These are phyloP conservation scores for Varecia variegata DNA, from an alignment of 2,797 vertebrate species.

Conservation along the genomic window DNA sequence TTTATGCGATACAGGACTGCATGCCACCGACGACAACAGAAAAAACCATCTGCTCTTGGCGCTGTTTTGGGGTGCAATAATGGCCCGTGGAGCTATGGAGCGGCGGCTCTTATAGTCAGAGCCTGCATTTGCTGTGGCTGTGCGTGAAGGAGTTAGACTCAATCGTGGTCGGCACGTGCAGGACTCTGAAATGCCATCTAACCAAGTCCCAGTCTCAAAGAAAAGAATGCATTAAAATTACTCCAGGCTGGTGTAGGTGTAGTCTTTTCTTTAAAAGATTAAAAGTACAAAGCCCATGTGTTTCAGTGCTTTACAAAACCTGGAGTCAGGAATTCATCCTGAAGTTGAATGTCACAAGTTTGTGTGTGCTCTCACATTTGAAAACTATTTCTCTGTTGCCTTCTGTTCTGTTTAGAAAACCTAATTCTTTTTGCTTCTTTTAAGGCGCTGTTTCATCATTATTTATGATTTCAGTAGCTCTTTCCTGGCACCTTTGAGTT, in stretches of 20 bases:
- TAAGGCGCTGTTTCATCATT: constrained; percentile 30
- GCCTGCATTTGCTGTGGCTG: background rate
- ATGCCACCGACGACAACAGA: background rate
- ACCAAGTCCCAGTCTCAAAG: background rate
- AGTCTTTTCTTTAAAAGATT: constrained; percentile 36
- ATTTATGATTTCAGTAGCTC: constrained; percentile 52
- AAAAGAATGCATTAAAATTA: constrained; percentile 23
- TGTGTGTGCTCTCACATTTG: background rate
- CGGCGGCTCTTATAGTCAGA: background rate
- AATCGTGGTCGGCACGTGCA: background rate
- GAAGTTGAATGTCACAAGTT: background rate
- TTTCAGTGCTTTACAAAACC: constrained; percentile 46
- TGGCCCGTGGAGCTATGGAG: background rate
- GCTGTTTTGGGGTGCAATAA: background rate
- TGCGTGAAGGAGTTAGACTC: background rate
- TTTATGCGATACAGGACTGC: constrained; percentile 47
- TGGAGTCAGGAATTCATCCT: constrained; percentile 49
- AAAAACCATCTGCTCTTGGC: constrained; percentile 29
- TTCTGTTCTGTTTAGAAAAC: constrained; percentile 61
- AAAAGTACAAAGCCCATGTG: background rate
- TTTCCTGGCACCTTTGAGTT: constrained; percentile 41
- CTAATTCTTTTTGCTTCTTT: constrained; percentile 25
- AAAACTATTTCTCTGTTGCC: constrained; percentile 37
- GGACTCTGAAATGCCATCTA: background rate
- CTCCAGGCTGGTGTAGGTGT: background rate